A percentile compares a stretch with the other conserved stretches of the same genome.
phyloP scores from a whole-genome alignment of 2,797 vertebrate species.

The Pelodytes ibericus region DNA sequence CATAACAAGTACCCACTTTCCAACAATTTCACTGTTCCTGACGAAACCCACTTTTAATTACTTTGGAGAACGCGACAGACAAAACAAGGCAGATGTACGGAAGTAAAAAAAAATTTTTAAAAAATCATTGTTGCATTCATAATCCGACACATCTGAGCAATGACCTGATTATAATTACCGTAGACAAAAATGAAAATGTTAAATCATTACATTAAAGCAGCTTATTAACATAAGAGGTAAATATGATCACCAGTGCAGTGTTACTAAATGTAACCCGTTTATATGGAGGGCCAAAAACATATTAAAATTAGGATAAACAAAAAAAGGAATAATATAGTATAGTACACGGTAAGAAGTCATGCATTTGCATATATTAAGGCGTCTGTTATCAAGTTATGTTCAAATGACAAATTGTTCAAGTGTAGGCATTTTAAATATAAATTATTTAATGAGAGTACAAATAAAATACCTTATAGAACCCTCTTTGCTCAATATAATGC shows the following conservation, averaged over 20 bases:
- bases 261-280: neutral
- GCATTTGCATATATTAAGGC: no score
- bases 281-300: no score
- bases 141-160: conserved; percentile 46
- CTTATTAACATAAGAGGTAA: conserved; percentile 26
- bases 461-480: no score
- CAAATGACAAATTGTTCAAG: no score
- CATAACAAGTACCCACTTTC: conserved; percentile 27
- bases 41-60: conserved; percentile 46
- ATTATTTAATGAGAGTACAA: no score
- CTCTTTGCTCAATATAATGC: no score
- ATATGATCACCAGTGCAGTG: neutral
- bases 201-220: conserved; percentile 22
- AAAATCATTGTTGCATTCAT: conserved; percentile 49
- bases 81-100: conserved; percentile 48
- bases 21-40: conserved; percentile 12
- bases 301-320: no score
- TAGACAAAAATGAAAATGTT: conserved; percentile 30
- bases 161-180: conserved; percentile 53
- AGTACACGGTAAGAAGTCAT: no score
- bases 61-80: conserved; percentile 36
- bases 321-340: no score
- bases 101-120: no score
- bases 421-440: no score
- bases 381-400: no score